A percentile compares a stretch with the other conserved stretches of the same genome.
phyloP scores from a whole-genome alignment of 2,888 invertebrate genomes.

The Cremastinae sp. region DNA sequence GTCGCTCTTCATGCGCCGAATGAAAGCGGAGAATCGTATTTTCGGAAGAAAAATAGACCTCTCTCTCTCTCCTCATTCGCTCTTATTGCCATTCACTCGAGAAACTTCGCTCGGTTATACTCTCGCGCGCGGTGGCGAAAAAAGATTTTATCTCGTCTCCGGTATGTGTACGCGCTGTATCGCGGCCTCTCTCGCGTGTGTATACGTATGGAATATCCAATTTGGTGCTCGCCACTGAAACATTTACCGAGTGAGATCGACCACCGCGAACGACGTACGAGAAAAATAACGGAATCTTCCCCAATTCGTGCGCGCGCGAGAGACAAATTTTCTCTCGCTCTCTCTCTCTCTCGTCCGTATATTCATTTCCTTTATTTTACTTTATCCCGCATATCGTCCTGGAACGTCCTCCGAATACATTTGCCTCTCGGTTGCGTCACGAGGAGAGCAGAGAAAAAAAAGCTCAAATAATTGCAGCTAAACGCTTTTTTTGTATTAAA shows the following conservation, averaged over 20 bases:
- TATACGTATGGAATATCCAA: slow-evolving; percentile 49
- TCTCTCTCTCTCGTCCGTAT: too few species aligned
- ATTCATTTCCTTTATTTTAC: too few species aligned
- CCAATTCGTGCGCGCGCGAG: not conserved
- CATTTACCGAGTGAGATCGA: slow-evolving; percentile 30
- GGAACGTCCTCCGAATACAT: too few species aligned
- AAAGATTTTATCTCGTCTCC: slow-evolving; percentile 56
- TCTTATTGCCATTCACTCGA: slow-evolving; percentile 43
- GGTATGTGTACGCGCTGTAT: slow-evolving; percentile 26
- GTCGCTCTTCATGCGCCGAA: not conserved
- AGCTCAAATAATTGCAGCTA: too few species aligned
- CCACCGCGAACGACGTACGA: too few species aligned
- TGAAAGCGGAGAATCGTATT: not conserved
- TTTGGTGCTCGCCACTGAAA: slow-evolving; percentile 47
- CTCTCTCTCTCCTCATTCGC: slow-evolving; percentile 18
- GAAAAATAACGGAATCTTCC: not conserved
- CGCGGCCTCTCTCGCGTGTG: slow-evolving; percentile 8
- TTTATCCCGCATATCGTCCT: too few species aligned
- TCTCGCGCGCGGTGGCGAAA: slow-evolving; percentile 7
- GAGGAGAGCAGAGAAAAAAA: too few species aligned
- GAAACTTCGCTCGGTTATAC: slow-evolving; percentile 39
- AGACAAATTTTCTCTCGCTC: too few species aligned
- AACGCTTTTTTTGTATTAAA: too few species aligned
- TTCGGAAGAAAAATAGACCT: too few species aligned
- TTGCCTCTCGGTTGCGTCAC: too few species aligned